phyloP scores from a whole-genome alignment of 2,113 vertebrate genomes.

The Brienomyrus longianalis region DNA sequence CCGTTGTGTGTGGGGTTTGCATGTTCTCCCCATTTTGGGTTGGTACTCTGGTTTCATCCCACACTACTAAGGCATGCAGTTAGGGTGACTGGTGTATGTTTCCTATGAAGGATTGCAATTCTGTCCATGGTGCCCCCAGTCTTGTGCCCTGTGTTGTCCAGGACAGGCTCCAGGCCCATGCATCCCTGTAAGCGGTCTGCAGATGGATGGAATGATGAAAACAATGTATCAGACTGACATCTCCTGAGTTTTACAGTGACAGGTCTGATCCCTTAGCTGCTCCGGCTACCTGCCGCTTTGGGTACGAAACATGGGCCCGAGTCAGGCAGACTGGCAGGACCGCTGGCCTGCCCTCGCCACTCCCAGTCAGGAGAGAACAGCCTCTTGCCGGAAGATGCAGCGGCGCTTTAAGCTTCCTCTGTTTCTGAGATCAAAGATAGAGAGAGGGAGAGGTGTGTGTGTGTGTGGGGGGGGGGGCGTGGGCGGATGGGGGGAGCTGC shows the following conservation, averaged over 20 bases:
- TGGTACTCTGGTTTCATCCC: neutral
- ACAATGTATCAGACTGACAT: neutral
- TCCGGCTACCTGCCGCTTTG: neutral
- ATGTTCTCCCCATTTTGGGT: neutral
- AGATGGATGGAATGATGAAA: neutral
- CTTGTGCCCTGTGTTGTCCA: neutral
- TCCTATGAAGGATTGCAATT: neutral
- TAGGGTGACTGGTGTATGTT: neutral
- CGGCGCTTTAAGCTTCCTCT: slow-evolving; percentile 60
- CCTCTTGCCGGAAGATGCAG: slow-evolving; percentile 60
- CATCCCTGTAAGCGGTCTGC: neutral
- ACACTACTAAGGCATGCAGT: neutral
- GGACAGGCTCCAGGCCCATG: neutral
- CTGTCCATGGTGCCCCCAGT: neutral
- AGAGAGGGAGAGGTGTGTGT: slow-evolving; percentile 43
- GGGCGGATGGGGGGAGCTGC: neutral
- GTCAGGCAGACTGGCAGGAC: neutral
- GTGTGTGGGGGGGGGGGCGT: neutral
- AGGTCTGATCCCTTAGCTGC: neutral
- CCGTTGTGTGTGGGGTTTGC: neutral
- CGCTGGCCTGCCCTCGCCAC: neutral
- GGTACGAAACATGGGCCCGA: neutral
- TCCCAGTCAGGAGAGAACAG: slow-evolving; percentile 33
- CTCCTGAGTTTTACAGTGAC: neutral
- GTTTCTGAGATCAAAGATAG: slow-evolving; percentile 60